Evolutionary conservation across 2,113 vertebrate genomes (phyloP).

Genomic region (Poecile atricapillus): DNA sequence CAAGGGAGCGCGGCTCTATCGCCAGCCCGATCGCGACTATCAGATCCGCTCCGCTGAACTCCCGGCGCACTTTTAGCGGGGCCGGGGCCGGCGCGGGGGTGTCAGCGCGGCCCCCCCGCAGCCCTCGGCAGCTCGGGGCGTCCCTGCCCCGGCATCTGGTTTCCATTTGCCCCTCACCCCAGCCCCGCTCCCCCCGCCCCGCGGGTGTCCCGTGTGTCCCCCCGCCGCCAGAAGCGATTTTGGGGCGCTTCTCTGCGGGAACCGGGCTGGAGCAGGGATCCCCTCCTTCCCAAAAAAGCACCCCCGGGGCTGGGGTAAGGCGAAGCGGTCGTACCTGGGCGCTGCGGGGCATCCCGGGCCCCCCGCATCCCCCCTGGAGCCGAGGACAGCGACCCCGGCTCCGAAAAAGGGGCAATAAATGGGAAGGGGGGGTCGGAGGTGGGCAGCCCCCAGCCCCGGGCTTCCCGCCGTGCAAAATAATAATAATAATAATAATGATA

Average conservation of each 20-base stretch:
- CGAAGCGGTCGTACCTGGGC: slow-evolving; percentile 48
- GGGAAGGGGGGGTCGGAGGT: neutral
- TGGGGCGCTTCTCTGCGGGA: neutral
- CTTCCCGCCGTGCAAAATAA: neutral
- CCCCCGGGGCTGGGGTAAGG: neutral
- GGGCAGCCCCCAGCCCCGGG: neutral
- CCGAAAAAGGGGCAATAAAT: neutral
- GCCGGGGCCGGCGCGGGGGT: neutral
- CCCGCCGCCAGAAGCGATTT: neutral
- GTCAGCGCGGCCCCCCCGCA: neutral
- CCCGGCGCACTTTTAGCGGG: slow-evolving; percentile 44
- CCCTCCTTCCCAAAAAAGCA: neutral
- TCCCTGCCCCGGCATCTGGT: slow-evolving; percentile 68
- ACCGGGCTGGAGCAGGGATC: neutral
- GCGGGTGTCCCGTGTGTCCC: neutral
- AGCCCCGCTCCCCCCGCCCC: neutral
- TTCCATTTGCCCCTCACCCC: slow-evolving; percentile 48
- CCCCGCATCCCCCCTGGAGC: neutral
- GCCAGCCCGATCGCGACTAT: slow-evolving; percentile 68
- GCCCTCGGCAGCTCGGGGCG: slow-evolving; percentile 13
- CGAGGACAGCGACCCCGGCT: neutral
- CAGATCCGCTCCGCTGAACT: slow-evolving; percentile 61
- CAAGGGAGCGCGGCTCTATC: slow-evolving; percentile 56
- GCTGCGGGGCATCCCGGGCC: slow-evolving; percentile 28
- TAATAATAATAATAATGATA: neutral